Evolutionary conservation across 2,113 vertebrate species (phyloP).

Genomic region (Fukomys damarensis): DNA sequence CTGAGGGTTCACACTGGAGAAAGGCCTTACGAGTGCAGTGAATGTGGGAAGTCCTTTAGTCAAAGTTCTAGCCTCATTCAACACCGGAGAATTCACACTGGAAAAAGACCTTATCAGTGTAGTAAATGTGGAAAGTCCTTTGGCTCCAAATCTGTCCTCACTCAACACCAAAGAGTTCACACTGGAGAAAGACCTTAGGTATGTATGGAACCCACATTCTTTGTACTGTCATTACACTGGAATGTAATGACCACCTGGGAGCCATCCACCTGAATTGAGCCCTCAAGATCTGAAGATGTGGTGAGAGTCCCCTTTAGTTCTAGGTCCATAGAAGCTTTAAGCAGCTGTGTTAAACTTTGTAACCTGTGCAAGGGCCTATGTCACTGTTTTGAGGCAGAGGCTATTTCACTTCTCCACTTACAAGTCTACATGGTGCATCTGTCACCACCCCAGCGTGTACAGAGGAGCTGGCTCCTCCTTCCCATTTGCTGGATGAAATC

Average conservation of each 20-base stretch:
- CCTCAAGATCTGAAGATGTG: not conserved
- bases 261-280: not conserved
- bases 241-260: not conserved
- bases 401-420: not conserved
- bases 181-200: slow-evolving; percentile 29
- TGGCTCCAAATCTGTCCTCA: slow-evolving; percentile 43
- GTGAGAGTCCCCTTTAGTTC: not conserved
- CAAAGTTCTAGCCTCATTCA: slow-evolving; percentile 65
- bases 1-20: slow-evolving; percentile 72
- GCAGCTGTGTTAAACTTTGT: not conserved
- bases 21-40: slow-evolving; percentile 66
- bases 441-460: not conserved
- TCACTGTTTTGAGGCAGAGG: not conserved
- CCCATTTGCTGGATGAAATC: not conserved
- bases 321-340: not conserved
- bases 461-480: not conserved
- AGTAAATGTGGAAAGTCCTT: slow-evolving; percentile 27
- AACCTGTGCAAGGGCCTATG: not conserved
- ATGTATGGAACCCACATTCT: not conserved
- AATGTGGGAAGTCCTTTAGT: slow-evolving; percentile 69
- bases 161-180: slow-evolving; percentile 50
- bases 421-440: not conserved
- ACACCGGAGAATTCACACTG: slow-evolving; percentile 60
- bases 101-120: slow-evolving; percentile 43
- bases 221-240: not conserved